phyloP scores from a whole-genome alignment of 2,888 invertebrate species.

The Agrilus mali region DNA sequence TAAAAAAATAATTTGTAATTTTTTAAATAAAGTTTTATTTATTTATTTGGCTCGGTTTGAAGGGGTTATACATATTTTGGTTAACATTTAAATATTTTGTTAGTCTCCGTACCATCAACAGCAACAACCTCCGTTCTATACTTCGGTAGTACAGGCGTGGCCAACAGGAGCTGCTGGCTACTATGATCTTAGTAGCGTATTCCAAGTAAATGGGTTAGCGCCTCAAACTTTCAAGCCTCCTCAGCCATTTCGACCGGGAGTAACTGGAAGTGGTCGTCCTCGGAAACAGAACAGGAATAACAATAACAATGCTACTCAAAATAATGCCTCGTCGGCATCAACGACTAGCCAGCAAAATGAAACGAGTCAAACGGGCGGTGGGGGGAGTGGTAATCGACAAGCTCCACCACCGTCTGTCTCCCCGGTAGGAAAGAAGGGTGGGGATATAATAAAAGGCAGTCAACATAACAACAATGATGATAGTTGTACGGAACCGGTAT shows the following conservation, averaged over 20 bases:
- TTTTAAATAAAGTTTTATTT: no score
- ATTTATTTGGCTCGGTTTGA: no score
- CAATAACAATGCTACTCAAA: constrained; percentile 9
- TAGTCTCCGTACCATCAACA: constrained; percentile 37
- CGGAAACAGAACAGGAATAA: constrained; percentile 27
- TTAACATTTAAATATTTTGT: constrained; percentile 6
- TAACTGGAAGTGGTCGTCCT: constrained; percentile 23
- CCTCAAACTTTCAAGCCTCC: constrained; percentile 51
- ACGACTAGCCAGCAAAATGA: constrained; percentile 14
- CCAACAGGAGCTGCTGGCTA: constrained; percentile 37
- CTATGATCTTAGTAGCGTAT: constrained; percentile 57
- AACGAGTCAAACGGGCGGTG: constrained; percentile 4
- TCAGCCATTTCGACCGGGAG: constrained; percentile 33
- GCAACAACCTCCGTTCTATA: constrained; percentile 52
- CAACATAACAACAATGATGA: no score
- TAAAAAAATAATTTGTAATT: no score
- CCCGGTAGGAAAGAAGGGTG: background rate
- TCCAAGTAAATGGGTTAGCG: constrained; percentile 59
- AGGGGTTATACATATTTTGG: no score
- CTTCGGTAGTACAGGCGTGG: constrained; percentile 46
- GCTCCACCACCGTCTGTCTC: constrained; percentile 7
- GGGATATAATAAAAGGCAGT: no score
- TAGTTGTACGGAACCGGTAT: no score
- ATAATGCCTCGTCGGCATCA: constrained; percentile 16
- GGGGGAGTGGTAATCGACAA: background rate